These are phyloP conservation scores for Coboldia fuscipes DNA, from an alignment of 1,140 invertebrate species.

Conservation along the genomic window DNA sequence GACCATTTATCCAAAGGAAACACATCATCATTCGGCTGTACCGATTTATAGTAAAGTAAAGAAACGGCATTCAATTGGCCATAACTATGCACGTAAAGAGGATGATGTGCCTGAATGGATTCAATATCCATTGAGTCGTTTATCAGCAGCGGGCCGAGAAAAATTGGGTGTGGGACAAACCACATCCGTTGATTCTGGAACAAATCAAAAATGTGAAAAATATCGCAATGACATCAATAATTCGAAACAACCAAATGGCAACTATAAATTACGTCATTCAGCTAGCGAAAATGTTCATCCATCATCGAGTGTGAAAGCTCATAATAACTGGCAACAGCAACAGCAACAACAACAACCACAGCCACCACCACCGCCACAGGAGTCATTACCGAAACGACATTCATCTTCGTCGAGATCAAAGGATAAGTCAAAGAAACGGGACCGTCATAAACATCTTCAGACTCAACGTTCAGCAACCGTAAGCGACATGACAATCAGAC, in stretches of 20 bases:
- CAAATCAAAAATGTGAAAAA: constrained; percentile 3
- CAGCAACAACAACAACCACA: no score
- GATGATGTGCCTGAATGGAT: constrained; percentile 16
- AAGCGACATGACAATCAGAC: constrained; percentile 16
- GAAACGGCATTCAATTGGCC: background rate
- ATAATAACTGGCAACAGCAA: no score
- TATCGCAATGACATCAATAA: constrained; percentile 8
- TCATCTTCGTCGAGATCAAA: no score
- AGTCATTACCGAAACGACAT: no score
- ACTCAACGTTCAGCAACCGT: constrained; percentile 20
- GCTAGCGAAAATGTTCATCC: constrained; percentile 15
- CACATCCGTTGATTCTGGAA: background rate
- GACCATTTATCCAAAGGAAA: background rate
- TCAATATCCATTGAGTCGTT: constrained; percentile 2
- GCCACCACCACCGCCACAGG: constrained; percentile 3
- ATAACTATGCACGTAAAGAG: constrained; percentile 4
- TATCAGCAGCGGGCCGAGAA: background rate
- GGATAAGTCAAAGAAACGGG: constrained; percentile 7
- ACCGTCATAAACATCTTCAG: constrained; percentile 18
- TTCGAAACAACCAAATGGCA: constrained; percentile 8
- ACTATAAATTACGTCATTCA: constrained; percentile 12
- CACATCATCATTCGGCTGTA: background rate
- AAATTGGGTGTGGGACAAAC: background rate
- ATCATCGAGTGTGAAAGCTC: background rate
- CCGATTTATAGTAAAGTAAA: background rate